These are phyloP conservation scores for Sinhomidia bicolor DNA, from an alignment of 2,888 invertebrate genomes.

Conservation along the genomic window DNA sequence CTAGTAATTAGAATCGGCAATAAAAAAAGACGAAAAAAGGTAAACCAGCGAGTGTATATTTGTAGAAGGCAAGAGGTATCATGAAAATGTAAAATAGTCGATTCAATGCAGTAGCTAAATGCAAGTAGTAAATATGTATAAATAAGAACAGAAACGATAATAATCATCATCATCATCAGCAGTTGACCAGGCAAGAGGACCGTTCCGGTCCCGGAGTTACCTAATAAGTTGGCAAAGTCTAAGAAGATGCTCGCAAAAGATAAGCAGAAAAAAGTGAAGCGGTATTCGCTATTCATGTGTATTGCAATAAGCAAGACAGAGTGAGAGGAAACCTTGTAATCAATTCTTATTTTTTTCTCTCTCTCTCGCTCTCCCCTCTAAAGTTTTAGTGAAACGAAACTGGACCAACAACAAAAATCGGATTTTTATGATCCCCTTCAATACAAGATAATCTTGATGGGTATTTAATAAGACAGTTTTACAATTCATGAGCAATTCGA, in stretches of 20 bases:
- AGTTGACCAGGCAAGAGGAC: background rate
- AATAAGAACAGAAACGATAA: background rate
- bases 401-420: conserved; percentile 72
- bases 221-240: conserved; percentile 48
- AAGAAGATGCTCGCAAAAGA: background rate
- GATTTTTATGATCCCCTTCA: conserved; percentile 65
- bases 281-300: background rate
- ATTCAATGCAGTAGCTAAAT: conserved; percentile 25
- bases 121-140: conserved; percentile 29
- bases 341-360: conserved; percentile 49
- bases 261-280: conserved; percentile 27
- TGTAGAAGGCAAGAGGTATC: conserved; percentile 3
- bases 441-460: conserved; percentile 70
- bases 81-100: conserved; percentile 12
- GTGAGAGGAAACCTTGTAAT: conserved; percentile 55
- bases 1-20: conserved; percentile 68
- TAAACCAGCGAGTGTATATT: background rate
- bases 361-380: background rate
- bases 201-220: conserved; percentile 51
- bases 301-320: background rate
- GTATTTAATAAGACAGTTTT: conserved; percentile 72
- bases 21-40: conserved; percentile 60
- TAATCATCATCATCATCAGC: no score
- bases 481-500: conserved; percentile 64
- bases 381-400: conserved; percentile 41